phyloP scores from a whole-genome alignment of 2,888 invertebrate genomes.

The Meteorus cinctellus region DNA sequence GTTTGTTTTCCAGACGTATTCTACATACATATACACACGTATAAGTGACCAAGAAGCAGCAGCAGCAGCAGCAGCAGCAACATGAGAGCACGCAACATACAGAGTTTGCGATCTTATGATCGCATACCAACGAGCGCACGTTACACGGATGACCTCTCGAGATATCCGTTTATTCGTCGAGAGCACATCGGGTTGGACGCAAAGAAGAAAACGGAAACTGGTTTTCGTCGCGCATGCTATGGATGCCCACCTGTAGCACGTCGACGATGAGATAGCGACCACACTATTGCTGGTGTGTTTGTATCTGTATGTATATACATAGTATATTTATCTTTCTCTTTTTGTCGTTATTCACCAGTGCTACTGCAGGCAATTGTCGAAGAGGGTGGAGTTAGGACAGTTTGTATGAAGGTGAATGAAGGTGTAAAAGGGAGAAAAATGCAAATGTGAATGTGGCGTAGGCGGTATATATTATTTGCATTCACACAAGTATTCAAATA shows the following conservation, averaged over 20 bases:
- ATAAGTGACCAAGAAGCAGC: neutral
- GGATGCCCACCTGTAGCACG: slow-evolving; percentile 55
- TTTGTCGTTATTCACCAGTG: slow-evolving; percentile 1
- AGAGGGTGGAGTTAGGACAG: slow-evolving; percentile 26
- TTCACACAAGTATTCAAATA: neutral
- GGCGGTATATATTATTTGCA: slow-evolving; percentile 12
- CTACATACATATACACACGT: slow-evolving; percentile 27
- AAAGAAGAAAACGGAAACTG: slow-evolving; percentile 52
- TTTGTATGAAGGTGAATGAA: neutral
- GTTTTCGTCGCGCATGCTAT: slow-evolving; percentile 50
- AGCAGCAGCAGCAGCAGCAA: neutral
- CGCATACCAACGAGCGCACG: slow-evolving; percentile 29
- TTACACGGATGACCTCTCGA: slow-evolving; percentile 52
- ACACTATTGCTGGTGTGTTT: neutral
- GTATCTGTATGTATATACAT: slow-evolving; percentile 6
- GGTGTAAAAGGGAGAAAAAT: slow-evolving; percentile 1
- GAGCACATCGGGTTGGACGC: slow-evolving; percentile 33
- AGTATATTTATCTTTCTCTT: slow-evolving; percentile 24
- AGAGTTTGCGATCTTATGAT: slow-evolving; percentile 37
- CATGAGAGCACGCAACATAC: slow-evolving; percentile 27
- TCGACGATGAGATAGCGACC: slow-evolving; percentile 43
- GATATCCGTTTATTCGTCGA: slow-evolving; percentile 50
- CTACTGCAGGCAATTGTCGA: slow-evolving; percentile 26
- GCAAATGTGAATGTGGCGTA: neutral
- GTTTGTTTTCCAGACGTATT: neutral